Evolutionary conservation across 2,113 vertebrate genomes (phyloP), one percentile per base, ranked within the genome.

Genomic region (Pteruthius melanotis): DNA sequence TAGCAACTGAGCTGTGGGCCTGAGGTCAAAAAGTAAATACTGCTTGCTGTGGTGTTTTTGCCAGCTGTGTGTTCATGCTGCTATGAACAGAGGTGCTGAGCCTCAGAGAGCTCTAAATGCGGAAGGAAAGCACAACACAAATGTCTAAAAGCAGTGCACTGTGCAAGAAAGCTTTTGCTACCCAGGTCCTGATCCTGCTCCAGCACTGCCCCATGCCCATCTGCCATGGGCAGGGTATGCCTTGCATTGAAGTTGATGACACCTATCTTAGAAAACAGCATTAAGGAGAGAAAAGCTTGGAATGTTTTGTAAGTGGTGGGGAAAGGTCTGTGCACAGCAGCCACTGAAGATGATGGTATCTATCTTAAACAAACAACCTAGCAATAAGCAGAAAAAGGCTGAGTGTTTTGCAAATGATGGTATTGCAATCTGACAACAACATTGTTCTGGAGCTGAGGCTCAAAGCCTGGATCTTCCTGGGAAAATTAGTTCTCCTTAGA

Each of bases 171-270:
- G 13, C 14, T 70, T 77, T 70, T 77, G 18, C 42, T 37, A 5
- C 27, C 12, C 1, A 0, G 5, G 33, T 70, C 42, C 45, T 70
- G 42, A 66, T 59, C 47, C 27, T 66, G 42, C 49, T 68, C 19
- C 7, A 6, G n/a, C 39, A 44, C 21, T 33, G 16, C 19, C 27
- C 6, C 33, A 21, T 68, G 49, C 45, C 31, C 26, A 44, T 8
- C 27, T 76, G 27, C 37, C 31, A 24, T 7, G 7, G 47, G 31
- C 12, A 52, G 22, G 14, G 10, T 54, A 13, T 49, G 30, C 17
- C 24, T 75, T 0, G 0, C 44, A 12, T 2, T 27, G 56, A 52
- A 87, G 28, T 30, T 59, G 20, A 26, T 45, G 21, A 39, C 2
- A 42, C 1, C 15, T 19, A 2, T 11, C 42, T 66, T 17, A 21